A percentile compares a stretch with the other conserved stretches of the same genome.
Conservation (phyloP, 2,797 vertebrate species). For the Tapirus indicus region DNA sequence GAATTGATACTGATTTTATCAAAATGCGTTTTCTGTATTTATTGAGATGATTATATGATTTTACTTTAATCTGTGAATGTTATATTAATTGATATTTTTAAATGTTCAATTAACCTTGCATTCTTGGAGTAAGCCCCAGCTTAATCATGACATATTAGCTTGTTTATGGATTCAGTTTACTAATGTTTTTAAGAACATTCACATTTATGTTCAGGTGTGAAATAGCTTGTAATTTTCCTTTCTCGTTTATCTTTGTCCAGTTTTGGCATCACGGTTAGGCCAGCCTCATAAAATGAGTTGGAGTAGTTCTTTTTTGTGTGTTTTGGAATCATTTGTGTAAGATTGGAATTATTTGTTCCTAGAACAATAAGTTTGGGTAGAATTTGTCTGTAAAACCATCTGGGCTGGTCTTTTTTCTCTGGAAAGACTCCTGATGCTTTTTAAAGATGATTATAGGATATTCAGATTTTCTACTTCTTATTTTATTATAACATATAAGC, state of each 20-base stretch:
- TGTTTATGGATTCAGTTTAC: neutral
- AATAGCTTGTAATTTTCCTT: neutral
- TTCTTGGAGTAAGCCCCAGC: neutral
- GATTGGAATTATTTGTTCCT: neutral
- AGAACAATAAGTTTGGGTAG: slow-evolving; percentile 25
- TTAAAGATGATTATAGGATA: neutral
- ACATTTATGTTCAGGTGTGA: neutral
- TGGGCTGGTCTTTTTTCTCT: neutral
- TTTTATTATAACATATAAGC: neutral
- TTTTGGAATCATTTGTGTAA: neutral
- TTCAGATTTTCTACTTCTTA: neutral
- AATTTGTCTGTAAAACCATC: slow-evolving; percentile 30
- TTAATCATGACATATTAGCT: neutral
- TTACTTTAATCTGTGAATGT: slow-evolving; percentile 10
- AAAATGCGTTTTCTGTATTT: slow-evolving; percentile 10
- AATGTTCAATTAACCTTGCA: slow-evolving; percentile 5
- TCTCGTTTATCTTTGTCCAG: neutral
- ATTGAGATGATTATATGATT: neutral
- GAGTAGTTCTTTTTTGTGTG: neutral
- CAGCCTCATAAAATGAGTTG: neutral
- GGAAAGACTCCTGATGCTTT: slow-evolving; percentile 40
- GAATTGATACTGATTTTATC: slow-evolving; percentile 28
- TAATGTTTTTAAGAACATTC: neutral
- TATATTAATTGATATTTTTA: neutral
- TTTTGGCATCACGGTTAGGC: neutral